Percentiles rank a stretch among this genome's conserved stretches.
These are phyloP conservation scores for Geopemphigus sp. DNA, from an alignment of 1,140 invertebrate genomes.

Conservation along the genomic window DNA sequence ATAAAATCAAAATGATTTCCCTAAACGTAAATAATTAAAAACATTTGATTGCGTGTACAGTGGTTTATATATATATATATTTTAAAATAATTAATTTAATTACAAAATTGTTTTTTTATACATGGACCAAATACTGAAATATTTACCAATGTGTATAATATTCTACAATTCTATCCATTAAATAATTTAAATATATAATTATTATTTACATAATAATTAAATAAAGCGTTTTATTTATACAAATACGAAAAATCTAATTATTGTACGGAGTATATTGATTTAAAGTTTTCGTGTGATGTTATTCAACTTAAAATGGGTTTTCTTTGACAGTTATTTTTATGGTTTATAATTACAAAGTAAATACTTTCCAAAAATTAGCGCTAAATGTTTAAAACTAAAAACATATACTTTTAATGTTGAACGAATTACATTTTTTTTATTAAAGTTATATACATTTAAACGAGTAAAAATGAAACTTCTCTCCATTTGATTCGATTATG, in stretches of 20 bases:
- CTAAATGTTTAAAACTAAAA: too few relatives aligned
- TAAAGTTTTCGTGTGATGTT: not conserved
- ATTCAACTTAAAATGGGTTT: not conserved
- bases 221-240: not conserved
- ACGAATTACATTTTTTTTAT: too few relatives aligned
- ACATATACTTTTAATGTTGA: too few relatives aligned
- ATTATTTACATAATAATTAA: not conserved
- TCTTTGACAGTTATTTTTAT: not conserved
- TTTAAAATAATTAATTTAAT: conserved; percentile 10
- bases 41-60: too few relatives aligned
- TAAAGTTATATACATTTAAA: too few relatives aligned
- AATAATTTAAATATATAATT: not conserved
- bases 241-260: too few relatives aligned
- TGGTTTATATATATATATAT: conserved; percentile 9
- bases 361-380: too few relatives aligned
- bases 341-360: not conserved
- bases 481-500: too few relatives aligned
- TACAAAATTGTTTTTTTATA: not conserved
- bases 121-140: not conserved
- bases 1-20: too few relatives aligned
- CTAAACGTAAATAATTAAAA: too few relatives aligned
- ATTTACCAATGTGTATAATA: not conserved
- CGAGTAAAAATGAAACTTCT: too few relatives aligned
- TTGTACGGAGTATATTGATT: too few relatives aligned
- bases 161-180: not conserved